phyloP scores from a whole-genome alignment of 2,113 vertebrate genomes.

The Daphoenositta chrysoptera region DNA sequence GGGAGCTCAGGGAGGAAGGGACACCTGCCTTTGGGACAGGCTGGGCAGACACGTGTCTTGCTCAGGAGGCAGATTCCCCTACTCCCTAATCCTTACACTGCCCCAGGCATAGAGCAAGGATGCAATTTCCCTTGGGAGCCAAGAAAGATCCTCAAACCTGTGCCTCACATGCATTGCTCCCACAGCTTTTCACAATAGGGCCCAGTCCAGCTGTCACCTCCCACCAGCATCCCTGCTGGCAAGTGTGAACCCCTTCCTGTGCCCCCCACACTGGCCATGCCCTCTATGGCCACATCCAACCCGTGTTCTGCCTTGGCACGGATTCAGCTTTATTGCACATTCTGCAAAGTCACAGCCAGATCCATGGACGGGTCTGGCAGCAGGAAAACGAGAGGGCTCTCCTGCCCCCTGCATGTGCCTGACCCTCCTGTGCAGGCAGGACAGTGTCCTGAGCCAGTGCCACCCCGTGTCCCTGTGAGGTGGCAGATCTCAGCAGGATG shows the following conservation, averaged over 20 bases:
- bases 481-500: neutral
- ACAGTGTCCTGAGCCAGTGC: neutral
- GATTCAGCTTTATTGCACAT: slow-evolving; percentile 19
- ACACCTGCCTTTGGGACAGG: rapidly evolving
- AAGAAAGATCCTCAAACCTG: neutral
- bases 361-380: neutral
- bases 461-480: rapidly evolving
- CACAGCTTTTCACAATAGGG: rapidly evolving
- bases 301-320: neutral
- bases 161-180: rapidly evolving
- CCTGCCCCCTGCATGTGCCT: rapidly evolving
- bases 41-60: neutral
- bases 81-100: rapidly evolving
- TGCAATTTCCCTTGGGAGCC: neutral
- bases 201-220: neutral
- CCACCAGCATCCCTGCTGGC: neutral
- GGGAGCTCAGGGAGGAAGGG: neutral
- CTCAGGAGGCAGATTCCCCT: neutral
- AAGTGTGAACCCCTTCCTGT: neutral
- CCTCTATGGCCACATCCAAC: neutral
- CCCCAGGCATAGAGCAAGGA: neutral
- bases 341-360: neutral
- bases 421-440: neutral
- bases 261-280: neutral
- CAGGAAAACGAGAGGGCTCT: neutral